phyloP scores from a whole-genome alignment of 2,797 vertebrate genomes.

The Triplophysa yarkandensis region DNA sequence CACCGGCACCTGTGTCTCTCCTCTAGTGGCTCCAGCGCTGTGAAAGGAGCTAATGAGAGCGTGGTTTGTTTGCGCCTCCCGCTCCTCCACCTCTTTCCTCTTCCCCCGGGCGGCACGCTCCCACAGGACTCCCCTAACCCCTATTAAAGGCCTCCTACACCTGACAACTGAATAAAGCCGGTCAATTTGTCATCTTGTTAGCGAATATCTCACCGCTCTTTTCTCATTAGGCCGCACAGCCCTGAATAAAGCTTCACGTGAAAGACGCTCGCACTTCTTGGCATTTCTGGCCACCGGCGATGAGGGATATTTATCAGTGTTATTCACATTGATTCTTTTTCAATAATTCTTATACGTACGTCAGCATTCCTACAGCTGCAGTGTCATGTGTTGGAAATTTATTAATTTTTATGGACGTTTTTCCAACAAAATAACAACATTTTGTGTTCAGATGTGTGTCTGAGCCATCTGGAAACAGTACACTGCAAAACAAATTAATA shows the following conservation, averaged over 20 bases:
- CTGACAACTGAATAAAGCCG: conserved; percentile 47
- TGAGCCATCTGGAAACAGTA: background rate
- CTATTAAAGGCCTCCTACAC: conserved; percentile 47
- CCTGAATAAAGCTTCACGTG: conserved; percentile 51
- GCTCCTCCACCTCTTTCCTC: conserved; percentile 16
- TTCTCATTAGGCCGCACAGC: conserved; percentile 49
- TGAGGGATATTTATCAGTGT: conserved; percentile 35
- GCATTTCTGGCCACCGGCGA: conserved; percentile 10
- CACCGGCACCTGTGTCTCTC: conserved; percentile 53
- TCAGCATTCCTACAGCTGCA: conserved; percentile 24
- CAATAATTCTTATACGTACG: conserved; percentile 29
- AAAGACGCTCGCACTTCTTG: conserved; percentile 26
- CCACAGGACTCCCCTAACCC: conserved; percentile 40
- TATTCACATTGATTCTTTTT: conserved; percentile 37
- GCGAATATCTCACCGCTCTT: conserved; percentile 47
- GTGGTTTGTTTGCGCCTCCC: conserved; percentile 44
- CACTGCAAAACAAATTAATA: background rate
- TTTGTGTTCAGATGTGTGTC: conserved; percentile 27
- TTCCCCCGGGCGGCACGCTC: conserved; percentile 32
- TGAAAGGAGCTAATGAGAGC: conserved; percentile 54
- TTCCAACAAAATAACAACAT: no score
- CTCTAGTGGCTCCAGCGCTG: conserved; percentile 28
- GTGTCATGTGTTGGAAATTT: conserved; percentile 26
- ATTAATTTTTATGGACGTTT: no score
- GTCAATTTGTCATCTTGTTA: conserved; percentile 60